phyloP scores from a whole-genome alignment of 1,140 invertebrate genomes.

The Metopolophium dirhodum region DNA sequence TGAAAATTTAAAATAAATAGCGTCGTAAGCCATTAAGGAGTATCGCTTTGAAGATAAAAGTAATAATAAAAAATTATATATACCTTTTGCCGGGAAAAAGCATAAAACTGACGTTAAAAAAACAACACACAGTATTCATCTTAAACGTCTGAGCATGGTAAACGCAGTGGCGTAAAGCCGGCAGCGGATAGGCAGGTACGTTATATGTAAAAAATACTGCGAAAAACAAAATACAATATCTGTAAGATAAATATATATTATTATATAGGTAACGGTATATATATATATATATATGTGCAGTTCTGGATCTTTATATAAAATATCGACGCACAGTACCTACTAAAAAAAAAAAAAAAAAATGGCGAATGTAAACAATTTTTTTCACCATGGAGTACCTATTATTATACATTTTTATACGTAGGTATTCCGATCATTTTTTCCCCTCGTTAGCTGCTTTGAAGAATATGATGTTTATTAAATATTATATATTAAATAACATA shows the following conservation, averaged over 20 bases:
- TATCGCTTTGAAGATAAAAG: slow-evolving; percentile 56
- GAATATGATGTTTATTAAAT: background rate
- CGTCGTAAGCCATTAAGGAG: slow-evolving; percentile 11
- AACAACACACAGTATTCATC: slow-evolving; percentile 27
- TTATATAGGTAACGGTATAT: background rate
- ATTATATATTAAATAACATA: background rate
- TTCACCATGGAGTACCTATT: background rate
- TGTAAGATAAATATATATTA: background rate
- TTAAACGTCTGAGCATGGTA: slow-evolving; percentile 14
- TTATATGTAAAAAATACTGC: slow-evolving; percentile 13
- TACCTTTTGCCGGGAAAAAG: slow-evolving; percentile 2
- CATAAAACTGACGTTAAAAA: slow-evolving; percentile 12
- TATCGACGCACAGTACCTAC: background rate
- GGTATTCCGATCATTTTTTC: background rate
- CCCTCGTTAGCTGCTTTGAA: background rate
- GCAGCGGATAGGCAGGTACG: slow-evolving; percentile 12
- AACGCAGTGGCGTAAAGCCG: background rate
- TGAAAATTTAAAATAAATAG: slow-evolving; percentile 53
- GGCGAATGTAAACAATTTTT: background rate
- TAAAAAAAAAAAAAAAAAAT: background rate
- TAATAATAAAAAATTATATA: slow-evolving; percentile 53
- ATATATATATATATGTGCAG: background rate
- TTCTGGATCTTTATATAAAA: background rate
- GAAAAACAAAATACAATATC: slow-evolving; percentile 13
- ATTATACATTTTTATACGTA: background rate